Percentiles rank a stretch among this genome's conserved stretches.
phyloP scores from a whole-genome alignment of 2,888 invertebrate species.

The Tubulanus polymorphus region DNA sequence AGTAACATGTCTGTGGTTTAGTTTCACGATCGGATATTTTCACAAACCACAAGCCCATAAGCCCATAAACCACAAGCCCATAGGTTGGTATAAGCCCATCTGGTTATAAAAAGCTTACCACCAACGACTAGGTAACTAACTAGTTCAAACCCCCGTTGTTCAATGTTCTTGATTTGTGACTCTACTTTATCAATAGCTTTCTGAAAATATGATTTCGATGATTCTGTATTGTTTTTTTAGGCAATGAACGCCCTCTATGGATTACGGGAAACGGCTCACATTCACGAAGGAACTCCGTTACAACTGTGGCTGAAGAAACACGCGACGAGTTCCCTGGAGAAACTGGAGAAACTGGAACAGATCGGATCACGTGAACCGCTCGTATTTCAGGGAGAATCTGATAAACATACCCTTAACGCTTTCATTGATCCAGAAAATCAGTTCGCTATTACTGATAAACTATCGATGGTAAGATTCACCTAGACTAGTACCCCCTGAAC shows the following conservation, averaged over 20 bases:
- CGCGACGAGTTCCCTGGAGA: constrained; percentile 74
- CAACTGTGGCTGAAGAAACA: constrained; percentile 89
- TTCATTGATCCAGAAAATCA: constrained; percentile 90
- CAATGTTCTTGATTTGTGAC: no score
- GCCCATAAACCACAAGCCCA: no score
- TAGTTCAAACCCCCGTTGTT: no score
- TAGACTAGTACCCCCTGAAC: no score
- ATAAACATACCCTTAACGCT: constrained; percentile 77
- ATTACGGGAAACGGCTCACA: constrained; percentile 68
- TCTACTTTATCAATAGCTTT: no score
- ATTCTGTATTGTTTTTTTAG: constrained; percentile 53
- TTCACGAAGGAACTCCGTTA: constrained; percentile 79
- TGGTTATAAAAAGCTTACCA: no score
- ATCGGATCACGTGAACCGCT: constrained; percentile 67
- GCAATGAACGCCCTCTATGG: constrained; percentile 90
- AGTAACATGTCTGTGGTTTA: no score
- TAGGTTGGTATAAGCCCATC: no score
- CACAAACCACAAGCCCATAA: no score
- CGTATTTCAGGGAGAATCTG: constrained; percentile 81
- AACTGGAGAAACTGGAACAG: constrained; percentile 63
- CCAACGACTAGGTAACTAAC: no score
- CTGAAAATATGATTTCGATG: no score
- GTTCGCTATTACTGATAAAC: constrained; percentile 83
- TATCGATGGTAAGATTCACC: constrained; percentile 76
- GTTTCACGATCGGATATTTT: no score